A percentile compares a stretch with the other conserved stretches of the same genome.
phyloP scores from a whole-genome alignment of 2,797 vertebrate genomes.

The Catamblyrhynchus diadema region DNA sequence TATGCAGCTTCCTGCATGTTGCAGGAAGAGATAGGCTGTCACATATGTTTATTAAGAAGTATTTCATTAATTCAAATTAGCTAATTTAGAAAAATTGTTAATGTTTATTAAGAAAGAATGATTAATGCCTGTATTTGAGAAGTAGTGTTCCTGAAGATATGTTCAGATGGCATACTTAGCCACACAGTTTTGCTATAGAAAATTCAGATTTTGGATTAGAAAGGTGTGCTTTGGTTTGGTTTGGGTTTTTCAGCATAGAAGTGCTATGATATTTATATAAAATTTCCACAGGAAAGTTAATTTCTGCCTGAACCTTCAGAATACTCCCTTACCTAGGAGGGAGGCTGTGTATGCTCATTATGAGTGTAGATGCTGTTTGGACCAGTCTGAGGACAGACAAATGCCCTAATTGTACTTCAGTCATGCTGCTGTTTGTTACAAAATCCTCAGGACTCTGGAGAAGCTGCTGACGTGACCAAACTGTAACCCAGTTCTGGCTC shows the following conservation, averaged over 20 bases:
- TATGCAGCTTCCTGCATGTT: neutral
- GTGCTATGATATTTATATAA: neutral
- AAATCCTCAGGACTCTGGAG: neutral
- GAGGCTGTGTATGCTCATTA: neutral
- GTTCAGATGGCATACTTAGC: neutral
- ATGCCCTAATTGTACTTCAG: neutral
- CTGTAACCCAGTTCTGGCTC: slow-evolving; percentile 1
- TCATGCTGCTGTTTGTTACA: neutral
- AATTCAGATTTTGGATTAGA: neutral
- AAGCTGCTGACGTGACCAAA: neutral
- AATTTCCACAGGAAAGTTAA: neutral
- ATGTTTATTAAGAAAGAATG: neutral
- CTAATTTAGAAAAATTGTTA: neutral
- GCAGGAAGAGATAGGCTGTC: neutral
- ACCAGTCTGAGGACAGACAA: neutral
- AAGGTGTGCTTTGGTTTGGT: neutral
- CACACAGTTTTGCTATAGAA: neutral
- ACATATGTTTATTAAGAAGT: neutral
- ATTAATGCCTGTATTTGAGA: neutral
- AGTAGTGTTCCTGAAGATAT: neutral
- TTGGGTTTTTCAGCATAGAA: neutral
- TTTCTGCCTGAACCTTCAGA: neutral
- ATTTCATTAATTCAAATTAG: neutral
- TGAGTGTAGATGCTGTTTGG: neutral
- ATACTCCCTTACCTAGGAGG: neutral